phyloP scores from a whole-genome alignment of 2,888 invertebrate genomes.

The Eupsilia transversa region DNA sequence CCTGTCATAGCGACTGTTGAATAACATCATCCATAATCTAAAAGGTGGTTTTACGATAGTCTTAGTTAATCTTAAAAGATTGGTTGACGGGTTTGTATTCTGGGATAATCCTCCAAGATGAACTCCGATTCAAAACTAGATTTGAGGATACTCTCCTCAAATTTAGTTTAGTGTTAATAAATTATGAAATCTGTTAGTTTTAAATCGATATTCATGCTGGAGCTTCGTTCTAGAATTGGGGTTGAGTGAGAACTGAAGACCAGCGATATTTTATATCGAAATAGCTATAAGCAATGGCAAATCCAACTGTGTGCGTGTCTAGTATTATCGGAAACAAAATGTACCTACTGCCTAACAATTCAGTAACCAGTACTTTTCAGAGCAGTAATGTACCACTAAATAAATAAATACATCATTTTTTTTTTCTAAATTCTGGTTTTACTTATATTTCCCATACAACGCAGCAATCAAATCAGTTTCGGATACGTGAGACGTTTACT shows the following conservation, averaged over 20 bases:
- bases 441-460: not conserved
- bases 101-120: not conserved
- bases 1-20: not conserved
- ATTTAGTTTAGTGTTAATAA: not conserved
- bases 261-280: not conserved
- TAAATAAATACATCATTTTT: not conserved
- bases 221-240: constrained; percentile 1
- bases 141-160: not conserved
- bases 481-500: not conserved
- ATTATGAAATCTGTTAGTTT: not conserved
- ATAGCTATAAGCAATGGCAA: not conserved
- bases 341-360: not conserved
- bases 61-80: not conserved
- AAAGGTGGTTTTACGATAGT: not conserved
- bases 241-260: not conserved
- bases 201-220: not conserved
- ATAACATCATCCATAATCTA: not conserved
- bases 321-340: not conserved
- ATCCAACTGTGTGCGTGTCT: not conserved
- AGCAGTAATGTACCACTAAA: not conserved
- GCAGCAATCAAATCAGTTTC: not conserved
- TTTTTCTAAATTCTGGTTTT: not conserved
- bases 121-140: not conserved
- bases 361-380: not conserved
- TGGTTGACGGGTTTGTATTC: not conserved